Conservation (phyloP, 2,888 invertebrate genomes). For the Volucella bombylans region DNA sequence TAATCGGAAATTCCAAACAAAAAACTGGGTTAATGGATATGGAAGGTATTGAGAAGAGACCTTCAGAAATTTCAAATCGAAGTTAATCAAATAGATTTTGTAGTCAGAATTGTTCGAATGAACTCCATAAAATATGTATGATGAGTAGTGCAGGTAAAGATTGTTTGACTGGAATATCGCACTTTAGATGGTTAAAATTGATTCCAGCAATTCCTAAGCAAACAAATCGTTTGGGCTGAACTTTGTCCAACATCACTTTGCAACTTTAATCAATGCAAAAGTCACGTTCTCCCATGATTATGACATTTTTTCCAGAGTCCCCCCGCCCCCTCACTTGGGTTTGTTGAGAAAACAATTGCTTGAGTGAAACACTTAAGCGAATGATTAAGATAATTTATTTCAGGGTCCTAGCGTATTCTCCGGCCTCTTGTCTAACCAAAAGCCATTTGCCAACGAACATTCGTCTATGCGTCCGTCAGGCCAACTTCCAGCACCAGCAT, state of each 20-base stretch:
- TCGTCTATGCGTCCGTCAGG: too few relatives aligned
- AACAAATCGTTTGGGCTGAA: constrained; percentile 51
- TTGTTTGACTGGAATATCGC: too few relatives aligned
- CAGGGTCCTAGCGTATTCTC: not conserved
- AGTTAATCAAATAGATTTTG: too few relatives aligned
- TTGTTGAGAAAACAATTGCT: constrained; percentile 62
- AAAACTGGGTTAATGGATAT: constrained; percentile 25
- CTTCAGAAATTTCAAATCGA: not conserved
- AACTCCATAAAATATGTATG: too few relatives aligned
- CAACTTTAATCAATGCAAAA: constrained; percentile 64
- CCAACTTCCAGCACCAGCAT: not conserved
- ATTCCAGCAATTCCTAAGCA: constrained; percentile 59
- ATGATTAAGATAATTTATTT: constrained; percentile 73
- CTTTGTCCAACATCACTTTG: constrained; percentile 63
- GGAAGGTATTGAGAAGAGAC: not conserved
- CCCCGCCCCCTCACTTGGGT: not conserved
- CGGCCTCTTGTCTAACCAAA: not conserved
- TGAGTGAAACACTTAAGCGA: constrained; percentile 67
- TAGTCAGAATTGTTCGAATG: too few relatives aligned
- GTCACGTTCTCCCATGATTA: constrained; percentile 69
- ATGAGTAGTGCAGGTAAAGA: too few relatives aligned
- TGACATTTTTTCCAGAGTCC: constrained; percentile 23
- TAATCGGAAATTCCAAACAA: constrained; percentile 25
- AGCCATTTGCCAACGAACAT: not conserved
- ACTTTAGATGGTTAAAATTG: not conserved